Conservation (phyloP, 2,888 invertebrate genomes). For the Drosophila nr. perissopoda region DNA sequence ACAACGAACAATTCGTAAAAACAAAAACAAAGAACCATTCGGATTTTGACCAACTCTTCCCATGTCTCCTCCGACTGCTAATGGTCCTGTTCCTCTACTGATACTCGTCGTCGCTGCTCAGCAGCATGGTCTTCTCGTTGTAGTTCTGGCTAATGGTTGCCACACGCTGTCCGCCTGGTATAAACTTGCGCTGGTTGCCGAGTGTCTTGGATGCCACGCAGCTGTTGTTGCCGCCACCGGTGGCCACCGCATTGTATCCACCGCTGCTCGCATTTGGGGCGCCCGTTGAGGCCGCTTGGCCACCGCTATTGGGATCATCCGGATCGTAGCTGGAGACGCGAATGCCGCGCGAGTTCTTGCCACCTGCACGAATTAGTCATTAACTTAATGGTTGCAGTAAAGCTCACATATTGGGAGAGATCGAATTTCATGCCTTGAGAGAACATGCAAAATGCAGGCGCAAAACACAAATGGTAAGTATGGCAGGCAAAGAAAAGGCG, state of each 20-base stretch:
- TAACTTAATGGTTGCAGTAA: conserved; percentile 35
- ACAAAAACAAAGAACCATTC: conserved; percentile 37
- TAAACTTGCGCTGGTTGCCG: conserved; percentile 86
- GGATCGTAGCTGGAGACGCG: conserved; percentile 89
- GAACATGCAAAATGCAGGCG: conserved; percentile 56
- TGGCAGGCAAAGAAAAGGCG: conserved; percentile 44
- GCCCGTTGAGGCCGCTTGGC: conserved; percentile 40
- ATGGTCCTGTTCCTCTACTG: conserved; percentile 86
- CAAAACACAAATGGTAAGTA: conserved; percentile 6
- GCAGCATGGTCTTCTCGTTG: conserved; percentile 97
- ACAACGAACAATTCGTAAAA: conserved; percentile 56
- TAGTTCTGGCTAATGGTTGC: conserved; percentile 94
- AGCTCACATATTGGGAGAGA: conserved; percentile 17
- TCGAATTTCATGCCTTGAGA: conserved; percentile 36
- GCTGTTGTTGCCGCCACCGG: conserved; percentile 75
- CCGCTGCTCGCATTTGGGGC: conserved; percentile 77
- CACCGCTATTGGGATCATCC: conserved; percentile 86
- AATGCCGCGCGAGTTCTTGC: conserved; percentile 89
- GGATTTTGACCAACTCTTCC: conserved; percentile 7
- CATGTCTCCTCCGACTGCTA: background rate
- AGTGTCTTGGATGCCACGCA: conserved; percentile 85
- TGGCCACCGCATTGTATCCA: conserved; percentile 75
- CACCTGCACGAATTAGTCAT: conserved; percentile 84
- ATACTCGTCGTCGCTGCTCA: conserved; percentile 98
- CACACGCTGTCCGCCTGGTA: conserved; percentile 89